These are phyloP conservation scores for Helostoma temminkii DNA, from an alignment of 2,797 vertebrate species.

Conservation along the genomic window DNA sequence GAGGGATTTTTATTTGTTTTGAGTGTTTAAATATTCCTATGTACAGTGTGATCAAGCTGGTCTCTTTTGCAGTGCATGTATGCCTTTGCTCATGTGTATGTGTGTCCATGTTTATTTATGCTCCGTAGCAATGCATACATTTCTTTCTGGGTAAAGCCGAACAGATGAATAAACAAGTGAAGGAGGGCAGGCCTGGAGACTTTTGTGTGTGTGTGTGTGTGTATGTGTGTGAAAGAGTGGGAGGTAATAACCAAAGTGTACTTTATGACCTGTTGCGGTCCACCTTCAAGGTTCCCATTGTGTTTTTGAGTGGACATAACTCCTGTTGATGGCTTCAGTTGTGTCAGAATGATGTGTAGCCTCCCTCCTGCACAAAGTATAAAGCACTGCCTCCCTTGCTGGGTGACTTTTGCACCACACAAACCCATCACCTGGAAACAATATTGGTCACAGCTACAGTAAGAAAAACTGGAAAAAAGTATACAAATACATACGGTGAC, in stretches of 20 bases:
- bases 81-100: constrained; percentile 27
- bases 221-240: constrained; percentile 12
- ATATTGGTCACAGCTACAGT: constrained; percentile 1
- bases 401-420: constrained; percentile 36
- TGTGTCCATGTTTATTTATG: constrained; percentile 58
- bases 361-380: constrained; percentile 41
- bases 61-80: constrained; percentile 31
- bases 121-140: constrained; percentile 57
- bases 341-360: constrained; percentile 59
- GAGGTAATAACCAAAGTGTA: constrained; percentile 44
- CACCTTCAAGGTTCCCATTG: constrained; percentile 54
- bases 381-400: constrained; percentile 51
- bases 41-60: constrained; percentile 37
- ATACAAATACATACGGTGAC: too few relatives aligned
- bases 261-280: constrained; percentile 51
- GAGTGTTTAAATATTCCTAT: constrained; percentile 48
- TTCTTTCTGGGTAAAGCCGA: constrained; percentile 56
- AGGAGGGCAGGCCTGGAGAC: constrained; percentile 34
- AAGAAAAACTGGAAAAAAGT: constrained; percentile 20
- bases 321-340: constrained; percentile 53
- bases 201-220: constrained; percentile 19
- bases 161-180: constrained; percentile 59
- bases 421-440: constrained; percentile 35
- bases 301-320: constrained; percentile 58
- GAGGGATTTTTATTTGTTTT: constrained; percentile 29